Evolutionary conservation across 2,113 vertebrate species (phyloP), one percentile per base, ranked within the genome.

Genomic region (Tauraco erythrolophus): DNA sequence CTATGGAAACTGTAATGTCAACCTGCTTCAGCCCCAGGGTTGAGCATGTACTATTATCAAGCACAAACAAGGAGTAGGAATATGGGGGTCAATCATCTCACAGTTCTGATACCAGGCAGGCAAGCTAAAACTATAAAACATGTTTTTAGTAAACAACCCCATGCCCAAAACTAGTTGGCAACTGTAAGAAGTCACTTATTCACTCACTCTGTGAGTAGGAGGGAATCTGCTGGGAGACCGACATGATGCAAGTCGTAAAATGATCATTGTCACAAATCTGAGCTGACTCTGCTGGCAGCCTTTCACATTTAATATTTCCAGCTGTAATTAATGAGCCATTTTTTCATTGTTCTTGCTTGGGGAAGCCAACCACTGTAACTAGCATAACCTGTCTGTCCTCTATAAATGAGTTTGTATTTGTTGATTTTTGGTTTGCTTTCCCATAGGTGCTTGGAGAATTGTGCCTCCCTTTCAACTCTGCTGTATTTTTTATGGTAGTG

Each of bases 231-330:
- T 61, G 50, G 53, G 48, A 85, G 31, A 71, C 30, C 5, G 6
- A 76, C 25, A n/a, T 9, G 37, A 93, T 43, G 28, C 28, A 65
- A 82, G 54, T 53, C 1, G 6, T 71, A 85, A 92, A 88, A 88
- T 21, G 13, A 77, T 89, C 39, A 4, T 17, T 68, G 64, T 75
- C 84, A 72, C 57, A 90, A 72, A 75, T n/a, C n/a, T 53, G 50
- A 91, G 31, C 18, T 74, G 51, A 70, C 51, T 88, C 50, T 85
- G 30, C 48, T 53, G 72, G 51, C 65, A 96, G 81, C 23, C 37
- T 95, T 94, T 96, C 88, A 54, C 28, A 69, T 90, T 89, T 77
- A 87, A 22, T 83, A 83, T 92, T 83, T 94, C 37, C 76, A 88
- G 19, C 39, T 54, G 46, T 58, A 96, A 90, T 74, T 93, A 93